Percentiles rank a stretch among this genome's conserved stretches.
These are phyloP conservation scores for Harmothoe impar DNA, from an alignment of 2,888 invertebrate genomes.

Conservation along the genomic window DNA sequence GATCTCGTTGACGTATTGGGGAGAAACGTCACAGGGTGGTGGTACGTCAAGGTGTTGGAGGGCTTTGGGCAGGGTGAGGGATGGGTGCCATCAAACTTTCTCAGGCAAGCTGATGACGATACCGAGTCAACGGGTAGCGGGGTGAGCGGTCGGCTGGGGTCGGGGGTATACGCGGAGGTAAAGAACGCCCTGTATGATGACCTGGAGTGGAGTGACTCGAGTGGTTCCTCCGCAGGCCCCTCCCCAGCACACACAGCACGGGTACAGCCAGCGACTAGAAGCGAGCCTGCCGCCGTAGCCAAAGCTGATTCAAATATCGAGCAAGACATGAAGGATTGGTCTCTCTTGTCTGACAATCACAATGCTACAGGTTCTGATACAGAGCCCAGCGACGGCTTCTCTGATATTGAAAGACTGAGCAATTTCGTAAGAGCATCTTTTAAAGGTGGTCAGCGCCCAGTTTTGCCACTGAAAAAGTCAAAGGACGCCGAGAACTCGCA, in stretches of 20 bases:
- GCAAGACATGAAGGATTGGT: not conserved
- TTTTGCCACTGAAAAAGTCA: conserved; percentile 3
- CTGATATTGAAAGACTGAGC: conserved; percentile 26
- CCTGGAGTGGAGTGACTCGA: conserved; percentile 25
- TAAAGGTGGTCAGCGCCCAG: not conserved
- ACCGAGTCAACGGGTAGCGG: not conserved
- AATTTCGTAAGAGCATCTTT: not conserved
- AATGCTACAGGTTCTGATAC: not conserved
- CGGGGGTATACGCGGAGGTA: conserved; percentile 28
- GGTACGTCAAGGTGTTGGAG: conserved; percentile 57
- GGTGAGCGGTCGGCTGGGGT: not conserved
- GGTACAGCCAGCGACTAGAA: not conserved
- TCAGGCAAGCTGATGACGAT: not conserved
- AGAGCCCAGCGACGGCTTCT: not conserved
- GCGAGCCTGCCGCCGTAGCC: not conserved
- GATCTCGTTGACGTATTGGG: conserved; percentile 48
- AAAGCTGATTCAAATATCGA: not conserved
- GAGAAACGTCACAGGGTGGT: conserved; percentile 61
- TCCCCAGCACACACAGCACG: not conserved
- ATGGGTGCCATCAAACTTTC: conserved; percentile 55
- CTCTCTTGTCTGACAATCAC: not conserved
- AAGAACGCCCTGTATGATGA: conserved; percentile 3
- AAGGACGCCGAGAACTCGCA: conserved; percentile 51
- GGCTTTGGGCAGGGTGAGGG: conserved; percentile 50
- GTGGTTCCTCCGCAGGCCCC: not conserved